phyloP scores from a whole-genome alignment of 2,797 vertebrate species.

The Danio aesculapii region DNA sequence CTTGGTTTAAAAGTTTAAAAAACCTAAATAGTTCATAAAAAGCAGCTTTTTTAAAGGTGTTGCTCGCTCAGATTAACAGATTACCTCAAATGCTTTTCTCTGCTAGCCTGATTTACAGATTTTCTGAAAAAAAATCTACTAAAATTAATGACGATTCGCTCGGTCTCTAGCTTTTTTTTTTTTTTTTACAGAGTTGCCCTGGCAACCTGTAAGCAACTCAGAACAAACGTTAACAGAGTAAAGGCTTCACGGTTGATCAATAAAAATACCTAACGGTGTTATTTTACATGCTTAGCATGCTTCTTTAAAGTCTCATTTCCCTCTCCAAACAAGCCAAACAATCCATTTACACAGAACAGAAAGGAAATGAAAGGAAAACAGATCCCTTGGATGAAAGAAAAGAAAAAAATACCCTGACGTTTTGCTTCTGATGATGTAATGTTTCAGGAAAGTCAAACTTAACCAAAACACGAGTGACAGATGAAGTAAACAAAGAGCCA shows the following conservation, averaged over 20 bases:
- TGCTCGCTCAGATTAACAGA: too few species aligned
- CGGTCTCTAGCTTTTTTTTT: too few species aligned
- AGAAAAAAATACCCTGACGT: constrained; percentile 48
- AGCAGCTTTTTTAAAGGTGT: too few species aligned
- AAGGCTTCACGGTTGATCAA: neutral
- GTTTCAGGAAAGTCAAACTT: constrained; percentile 20
- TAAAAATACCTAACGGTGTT: neutral
- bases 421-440: constrained; percentile 43
- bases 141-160: constrained; percentile 24
- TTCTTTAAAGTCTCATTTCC: neutral
- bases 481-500: constrained; percentile 30
- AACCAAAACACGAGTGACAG: constrained; percentile 3
- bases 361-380: constrained; percentile 49
- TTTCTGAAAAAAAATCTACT: neutral
- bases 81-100: too few species aligned
- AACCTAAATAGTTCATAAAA: too few species aligned
- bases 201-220: neutral
- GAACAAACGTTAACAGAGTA: neutral
- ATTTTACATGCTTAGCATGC: too few species aligned
- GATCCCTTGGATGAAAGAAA: constrained; percentile 39
- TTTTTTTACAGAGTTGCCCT: too few species aligned
- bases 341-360: constrained; percentile 11
- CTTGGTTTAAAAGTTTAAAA: too few species aligned
- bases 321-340: neutral
- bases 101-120: too few species aligned